Conservation (phyloP, 53 echinoderm and acorn worm species). For the Mesocentrotus franciscanus region DNA sequence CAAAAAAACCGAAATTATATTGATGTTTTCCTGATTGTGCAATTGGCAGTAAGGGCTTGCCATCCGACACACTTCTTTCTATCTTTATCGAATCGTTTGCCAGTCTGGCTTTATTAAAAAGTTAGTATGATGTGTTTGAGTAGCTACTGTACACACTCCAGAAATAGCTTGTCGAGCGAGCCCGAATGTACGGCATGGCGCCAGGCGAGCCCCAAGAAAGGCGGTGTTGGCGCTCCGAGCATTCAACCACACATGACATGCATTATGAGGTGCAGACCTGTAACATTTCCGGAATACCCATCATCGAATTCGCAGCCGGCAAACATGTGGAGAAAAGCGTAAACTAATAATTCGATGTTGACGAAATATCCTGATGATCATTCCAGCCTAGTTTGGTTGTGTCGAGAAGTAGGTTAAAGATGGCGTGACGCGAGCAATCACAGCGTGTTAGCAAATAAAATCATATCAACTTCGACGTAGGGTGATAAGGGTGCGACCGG, state of each 20-base stretch:
- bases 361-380: conserved; percentile 2
- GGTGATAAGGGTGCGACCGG: not conserved
- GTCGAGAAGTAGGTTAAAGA: not conserved
- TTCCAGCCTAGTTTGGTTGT: not conserved
- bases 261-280: not conserved
- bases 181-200: not conserved
- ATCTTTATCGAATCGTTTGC: not conserved
- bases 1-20: not conserved
- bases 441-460: conserved; percentile 1
- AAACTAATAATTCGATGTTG: conserved; percentile 36
- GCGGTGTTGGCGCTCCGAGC: not conserved
- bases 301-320: not conserved
- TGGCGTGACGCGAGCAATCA: not conserved
- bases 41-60: not conserved
- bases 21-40: not conserved
- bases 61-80: not conserved
- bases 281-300: conserved; percentile 16
- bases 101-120: conserved; percentile 33
- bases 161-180: not conserved
- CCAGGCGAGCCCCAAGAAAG: not conserved
- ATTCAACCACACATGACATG: conserved; percentile 4
- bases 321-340: conserved; percentile 29
- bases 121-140: not conserved
- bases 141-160: not conserved
- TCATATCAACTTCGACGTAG: not conserved